Evolutionary conservation across 2,888 invertebrate genomes (phyloP), one percentile per base, ranked within the genome.

Genomic region (Chelonus formosanus): DNA sequence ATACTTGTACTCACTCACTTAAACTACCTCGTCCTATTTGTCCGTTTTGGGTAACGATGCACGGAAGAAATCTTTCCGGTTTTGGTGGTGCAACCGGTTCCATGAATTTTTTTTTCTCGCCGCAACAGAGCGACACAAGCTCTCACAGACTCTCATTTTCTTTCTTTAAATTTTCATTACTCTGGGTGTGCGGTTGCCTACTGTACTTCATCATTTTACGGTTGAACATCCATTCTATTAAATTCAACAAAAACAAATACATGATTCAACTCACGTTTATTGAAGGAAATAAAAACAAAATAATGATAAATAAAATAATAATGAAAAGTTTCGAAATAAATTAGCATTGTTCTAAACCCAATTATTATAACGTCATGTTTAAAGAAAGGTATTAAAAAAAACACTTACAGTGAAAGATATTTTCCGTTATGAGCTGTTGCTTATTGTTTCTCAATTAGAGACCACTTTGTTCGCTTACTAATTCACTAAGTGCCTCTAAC

Each of bases 31-130:
- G 78, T 73, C 76, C 79, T 76, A 81, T 80, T 81, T 80, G 79
- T 80, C 78, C 78, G 74, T 80, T 65, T 81, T 73, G 74, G 77
- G 74, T 73, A 75, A 75, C 78, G 66, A 67, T 70, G 70, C 73
- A 74, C 78, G 78, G 80, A 80, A 80, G 80, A 79, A 80, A 80
- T 80, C 79, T 76, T 76, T 80, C 80, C 79, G 78, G 78, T 80
- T 81, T 80, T 73, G 78, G 77, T 73, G 77, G 76, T 74, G 72
- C 69, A 79, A 81, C 81, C 81, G 81, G 81, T 81, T 77, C 73
- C 70, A 68, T 65, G 50, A 58, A 47, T 58, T 52, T 60, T 63
- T 63, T 67, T 57, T 55, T 50, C 50, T 50, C 61, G 20, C 52
- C 20, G 44, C 60, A 56, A 61, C 44, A 50, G 36, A 52, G 44